These are phyloP conservation scores for Todiramphus saurophagus DNA, from an alignment of 2,113 vertebrate genomes.

Conservation along the genomic window DNA sequence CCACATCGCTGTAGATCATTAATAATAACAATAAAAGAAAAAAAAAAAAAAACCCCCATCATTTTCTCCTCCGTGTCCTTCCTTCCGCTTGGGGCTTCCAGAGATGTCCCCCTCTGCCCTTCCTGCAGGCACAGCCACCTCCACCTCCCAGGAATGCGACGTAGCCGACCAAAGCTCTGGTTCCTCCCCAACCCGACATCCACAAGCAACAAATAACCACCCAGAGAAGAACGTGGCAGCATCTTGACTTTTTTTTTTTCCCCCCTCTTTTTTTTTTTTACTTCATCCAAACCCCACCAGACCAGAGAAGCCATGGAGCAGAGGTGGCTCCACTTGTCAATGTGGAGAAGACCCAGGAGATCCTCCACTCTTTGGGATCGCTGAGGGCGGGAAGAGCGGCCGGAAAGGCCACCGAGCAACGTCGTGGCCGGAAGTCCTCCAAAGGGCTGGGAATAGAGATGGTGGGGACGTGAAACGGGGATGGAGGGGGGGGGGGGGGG, in stretches of 20 bases:
- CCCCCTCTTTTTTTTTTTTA: not conserved
- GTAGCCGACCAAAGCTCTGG: not conserved
- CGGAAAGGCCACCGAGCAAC: not conserved
- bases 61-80: not conserved
- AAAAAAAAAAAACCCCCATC: too few species aligned
- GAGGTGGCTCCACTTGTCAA: rapidly evolving
- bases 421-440: rapidly evolving
- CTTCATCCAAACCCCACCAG: rapidly evolving
- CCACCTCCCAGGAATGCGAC: too few species aligned
- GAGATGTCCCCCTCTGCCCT: not conserved
- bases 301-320: too few species aligned
- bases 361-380: not conserved
- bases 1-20: rapidly evolving
- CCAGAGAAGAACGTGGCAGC: not conserved
- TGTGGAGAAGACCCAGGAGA: not conserved
- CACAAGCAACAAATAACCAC: not conserved
- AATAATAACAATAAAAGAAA: not conserved
- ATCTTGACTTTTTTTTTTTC: rapidly evolving
- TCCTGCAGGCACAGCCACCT: too few species aligned
- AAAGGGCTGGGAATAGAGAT: rapidly evolving
- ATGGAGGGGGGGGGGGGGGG: too few species aligned
- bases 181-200: rapidly evolving
- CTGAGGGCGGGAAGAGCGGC: too few species aligned
- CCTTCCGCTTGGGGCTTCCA: not conserved
- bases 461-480: rapidly evolving